Base-by-base conservation (phyloP, 2,888 invertebrate genomes). In the Timema cristinae region DNA sequence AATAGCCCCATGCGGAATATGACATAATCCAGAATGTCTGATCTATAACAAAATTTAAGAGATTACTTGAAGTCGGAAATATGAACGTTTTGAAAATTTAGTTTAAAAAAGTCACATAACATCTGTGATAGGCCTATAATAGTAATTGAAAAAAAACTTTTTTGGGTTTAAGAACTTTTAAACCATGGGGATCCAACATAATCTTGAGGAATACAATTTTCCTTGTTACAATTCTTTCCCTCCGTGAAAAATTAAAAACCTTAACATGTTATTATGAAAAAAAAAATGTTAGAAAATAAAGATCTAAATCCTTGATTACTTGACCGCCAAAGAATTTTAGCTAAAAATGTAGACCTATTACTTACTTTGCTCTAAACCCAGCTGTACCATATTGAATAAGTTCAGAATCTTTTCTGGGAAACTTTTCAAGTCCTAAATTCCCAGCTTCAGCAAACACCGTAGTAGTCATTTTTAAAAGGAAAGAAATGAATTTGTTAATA, bases 1-100 rank as follows among this genome's bases (percentile, higher is more conserved):
- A 98, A 84, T 50, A 98, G 84, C 6, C 98, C 98, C 93, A 98
- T 95, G 71, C 98, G 89, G 82, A 93, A 98, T 83, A 97, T 90
- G 47, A 98, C 92, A 87, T 96, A 95, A 77, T 94, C 92, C 79
- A 99, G 84, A 74, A 90, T 84, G 75, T 88, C 89, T 54, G 94
- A 94, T 81, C 97, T 97, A 83, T 69, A 86, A 86, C 80, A 77
- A 79, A 74, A 32, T 2, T 32, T 32, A 32, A 2, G 32, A 32
- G 32, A 32, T 32, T 32, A 32, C 4, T 32, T 32, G 1, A 32
- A 32, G 32, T 32, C 32, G 4, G 1, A 32, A 4, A 2, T 32
- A 32, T 32, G 32, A 2, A 32, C 32, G 32, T 32, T 32, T 32
- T 32, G 32, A 32, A 32, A 32, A 32, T 32, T 32, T 32, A 32